phyloP scores from a whole-genome alignment of 2,888 invertebrate species.

The Heliconius cydno region DNA sequence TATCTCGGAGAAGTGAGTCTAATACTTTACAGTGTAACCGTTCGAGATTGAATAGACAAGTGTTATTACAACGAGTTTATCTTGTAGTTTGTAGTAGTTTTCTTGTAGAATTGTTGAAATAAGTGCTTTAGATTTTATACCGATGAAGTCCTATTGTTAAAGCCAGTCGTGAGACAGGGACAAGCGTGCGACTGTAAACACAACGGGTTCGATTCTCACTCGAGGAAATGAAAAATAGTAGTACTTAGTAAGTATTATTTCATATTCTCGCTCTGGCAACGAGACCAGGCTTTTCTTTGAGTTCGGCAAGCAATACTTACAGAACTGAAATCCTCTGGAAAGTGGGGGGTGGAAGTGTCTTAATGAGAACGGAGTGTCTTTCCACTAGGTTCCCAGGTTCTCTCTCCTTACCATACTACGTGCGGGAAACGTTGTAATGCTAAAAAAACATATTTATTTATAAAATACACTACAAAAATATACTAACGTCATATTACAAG shows the following conservation, averaged over 20 bases:
- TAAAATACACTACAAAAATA: no score
- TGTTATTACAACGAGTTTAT: neutral
- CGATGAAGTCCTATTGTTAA: no score
- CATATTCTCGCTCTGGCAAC: neutral
- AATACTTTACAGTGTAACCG: neutral
- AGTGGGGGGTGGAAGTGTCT: neutral
- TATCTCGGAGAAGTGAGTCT: neutral
- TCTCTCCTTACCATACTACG: neutral
- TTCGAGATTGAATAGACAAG: neutral
- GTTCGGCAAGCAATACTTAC: neutral
- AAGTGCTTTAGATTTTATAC: no score
- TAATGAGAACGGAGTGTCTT: neutral
- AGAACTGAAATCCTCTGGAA: neutral
- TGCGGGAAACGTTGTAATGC: neutral
- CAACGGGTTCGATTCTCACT: no score
- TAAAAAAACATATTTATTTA: no score
- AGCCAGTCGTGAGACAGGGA: no score
- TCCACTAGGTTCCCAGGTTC: neutral
- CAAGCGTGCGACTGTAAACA: no score
- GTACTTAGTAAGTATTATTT: no score
- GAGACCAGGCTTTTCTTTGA: neutral
- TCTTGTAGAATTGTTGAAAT: neutral
- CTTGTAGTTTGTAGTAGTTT: neutral
- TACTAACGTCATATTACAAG: no score
- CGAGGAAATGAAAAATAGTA: no score